Base-by-base conservation (phyloP, 1,140 invertebrate species). In the Apocrypta bakeri region DNA sequence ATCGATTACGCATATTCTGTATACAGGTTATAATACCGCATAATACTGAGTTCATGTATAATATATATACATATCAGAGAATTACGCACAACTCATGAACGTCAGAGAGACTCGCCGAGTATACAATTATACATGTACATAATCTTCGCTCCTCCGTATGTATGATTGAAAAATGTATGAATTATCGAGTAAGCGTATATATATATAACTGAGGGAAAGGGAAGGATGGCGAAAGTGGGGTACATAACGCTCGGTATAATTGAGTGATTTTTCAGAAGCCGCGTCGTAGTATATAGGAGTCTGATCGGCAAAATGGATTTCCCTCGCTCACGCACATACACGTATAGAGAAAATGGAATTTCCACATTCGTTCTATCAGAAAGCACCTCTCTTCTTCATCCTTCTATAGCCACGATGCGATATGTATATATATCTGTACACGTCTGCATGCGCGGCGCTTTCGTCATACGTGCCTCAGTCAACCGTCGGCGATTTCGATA, bases 401-500 rank as follows among this genome's bases (percentile, higher is more conserved):
- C 31, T 25, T 73, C 71, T 73, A 31, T 33, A n/a, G n/a, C 7
- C 8, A 9, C 8, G 21, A n/a, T 21, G n/a, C 48, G 42, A 29
- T 68, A 25, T 29, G n/a, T 68, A 29, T 68, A 29, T 68, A 29
- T 68, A 68, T 25, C 12, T 25, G 6, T 27, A 14, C 12, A 68
- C 31, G 27, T 68, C 12, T 68, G 11, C n/a, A 68, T 68, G 11
- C n/a, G 27, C n/a, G 7, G 33, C 11, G 63, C 68, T 76, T 82
- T 77, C 87, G 87, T 90, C 87, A 90, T 90, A 90, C 89, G 90
- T 89, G 89, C 69, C 84, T 88, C 86, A 86, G 88, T 90, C 87
- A 90, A 84, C 86, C 86, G 87, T 85, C 86, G 87, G 85, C 89
- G 90, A 90, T 91, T 91, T 88, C 87, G 88, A 89, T 90, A 89